Base-by-base conservation (phyloP, 2,888 invertebrate species). In the Nematopogon swammerdamellus region DNA sequence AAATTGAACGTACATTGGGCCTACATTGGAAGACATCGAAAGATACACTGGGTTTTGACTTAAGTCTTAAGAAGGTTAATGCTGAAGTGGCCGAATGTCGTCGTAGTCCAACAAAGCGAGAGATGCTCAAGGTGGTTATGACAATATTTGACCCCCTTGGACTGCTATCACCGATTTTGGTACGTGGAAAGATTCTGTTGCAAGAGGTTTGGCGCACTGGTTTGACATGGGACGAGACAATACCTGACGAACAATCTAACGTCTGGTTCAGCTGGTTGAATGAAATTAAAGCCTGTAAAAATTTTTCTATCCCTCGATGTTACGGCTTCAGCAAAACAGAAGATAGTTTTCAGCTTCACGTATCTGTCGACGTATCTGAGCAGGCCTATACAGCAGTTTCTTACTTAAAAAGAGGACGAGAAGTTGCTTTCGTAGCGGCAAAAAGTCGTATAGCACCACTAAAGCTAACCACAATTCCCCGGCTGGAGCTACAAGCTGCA, bases 61-160 rank as follows among this genome's bases (percentile, higher is more conserved):
- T 19, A 8, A 16, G 11, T 3, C 8, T 44, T 0, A 51, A 53
- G 25, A 58, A 59, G 17, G 46, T 45, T 14, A 17, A 18, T 36
- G 8, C 10, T 14, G 29, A 30, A 5, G 10, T 47, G 14, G 18
- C 14, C 6, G 16, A 47, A 19, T 6, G 36, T 14, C 6, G n/a
- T 11, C 11, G 18, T 20, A 8, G 11, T 18, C 47, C 36, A 6
- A 30, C 25, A 18, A 25, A 36, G 19, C 17, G 10, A 8, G 3
- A 44, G 43, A 11, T 14, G n/a, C 44, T 44, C 11, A 14, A 8
- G 36, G 36, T 36, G 3, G 14, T 20, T 14, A 46, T 46, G 46
- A 16, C 46, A 46, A 19, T 46, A 10, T 46, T 46, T 16, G 46
- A 46, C n/a, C 46, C 46, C 6, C 46, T 20, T 10, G 46, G 46